Percentiles rank a stretch among this genome's conserved stretches.
Conservation (phyloP, 2,113 vertebrate species). For the Bubo blakistoni region DNA sequence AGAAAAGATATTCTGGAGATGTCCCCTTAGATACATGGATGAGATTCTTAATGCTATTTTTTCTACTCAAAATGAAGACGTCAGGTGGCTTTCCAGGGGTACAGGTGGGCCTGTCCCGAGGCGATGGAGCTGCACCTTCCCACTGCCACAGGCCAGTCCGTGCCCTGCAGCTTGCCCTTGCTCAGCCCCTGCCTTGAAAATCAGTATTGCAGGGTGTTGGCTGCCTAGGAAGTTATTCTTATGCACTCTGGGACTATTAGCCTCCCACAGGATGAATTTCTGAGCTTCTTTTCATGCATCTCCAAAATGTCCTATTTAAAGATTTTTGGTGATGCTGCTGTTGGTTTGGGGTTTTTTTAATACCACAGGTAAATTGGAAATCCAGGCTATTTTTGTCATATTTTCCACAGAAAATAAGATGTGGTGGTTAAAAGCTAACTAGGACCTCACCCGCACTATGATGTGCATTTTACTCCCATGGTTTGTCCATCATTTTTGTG, state of each 20-base stretch:
- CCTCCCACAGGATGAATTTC: background rate
- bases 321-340: background rate
- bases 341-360: background rate
- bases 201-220: background rate
- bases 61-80: background rate
- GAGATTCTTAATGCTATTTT: background rate
- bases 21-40: background rate
- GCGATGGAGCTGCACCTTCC: background rate
- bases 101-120: accelerated
- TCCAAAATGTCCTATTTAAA: background rate
- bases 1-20: background rate
- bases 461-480: accelerated
- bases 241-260: accelerated
- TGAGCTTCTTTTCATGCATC: background rate
- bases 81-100: background rate
- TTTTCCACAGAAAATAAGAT: background rate
- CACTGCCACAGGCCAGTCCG: accelerated
- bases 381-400: background rate
- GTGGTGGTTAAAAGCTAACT: background rate
- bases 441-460: background rate
- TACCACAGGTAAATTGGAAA: background rate
- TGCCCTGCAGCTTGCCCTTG: background rate
- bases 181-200: background rate
- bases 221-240: background rate
- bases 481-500: background rate